Conservation (phyloP, 2,797 vertebrate genomes). For the Columba guinea region DNA sequence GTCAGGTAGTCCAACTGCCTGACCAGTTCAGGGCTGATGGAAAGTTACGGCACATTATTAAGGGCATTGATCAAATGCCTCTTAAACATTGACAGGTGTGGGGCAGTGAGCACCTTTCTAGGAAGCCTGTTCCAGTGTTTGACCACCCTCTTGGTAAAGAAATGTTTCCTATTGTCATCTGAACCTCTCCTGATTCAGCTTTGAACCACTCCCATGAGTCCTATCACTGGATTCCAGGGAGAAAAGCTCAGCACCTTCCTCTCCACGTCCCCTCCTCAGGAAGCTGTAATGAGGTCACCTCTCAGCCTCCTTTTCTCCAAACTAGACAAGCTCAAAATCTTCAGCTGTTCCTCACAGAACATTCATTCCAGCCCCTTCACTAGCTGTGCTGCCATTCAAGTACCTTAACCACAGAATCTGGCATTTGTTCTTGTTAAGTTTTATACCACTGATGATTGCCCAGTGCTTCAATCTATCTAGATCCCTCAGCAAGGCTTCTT, state of each 20-base stretch:
- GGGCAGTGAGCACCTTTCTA: neutral
- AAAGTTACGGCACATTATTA: neutral
- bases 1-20: neutral
- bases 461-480: neutral
- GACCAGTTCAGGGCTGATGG: neutral
- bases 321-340: neutral
- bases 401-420: neutral
- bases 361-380: neutral
- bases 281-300: neutral
- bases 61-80: neutral
- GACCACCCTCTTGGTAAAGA: fast-evolving
- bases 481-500: neutral
- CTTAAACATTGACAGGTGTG: neutral
- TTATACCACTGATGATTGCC: neutral
- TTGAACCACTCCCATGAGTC: fast-evolving
- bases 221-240: neutral
- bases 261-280: neutral
- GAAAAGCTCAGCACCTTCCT: neutral
- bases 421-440: neutral
- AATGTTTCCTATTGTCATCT: neutral
- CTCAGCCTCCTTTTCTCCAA: neutral
- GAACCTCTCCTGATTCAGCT: neutral
- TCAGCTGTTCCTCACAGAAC: fast-evolving
- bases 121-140: neutral
- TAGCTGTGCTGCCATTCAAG: neutral